phyloP scores from a whole-genome alignment of 2,113 vertebrate species.

The Xiphias gladius region DNA sequence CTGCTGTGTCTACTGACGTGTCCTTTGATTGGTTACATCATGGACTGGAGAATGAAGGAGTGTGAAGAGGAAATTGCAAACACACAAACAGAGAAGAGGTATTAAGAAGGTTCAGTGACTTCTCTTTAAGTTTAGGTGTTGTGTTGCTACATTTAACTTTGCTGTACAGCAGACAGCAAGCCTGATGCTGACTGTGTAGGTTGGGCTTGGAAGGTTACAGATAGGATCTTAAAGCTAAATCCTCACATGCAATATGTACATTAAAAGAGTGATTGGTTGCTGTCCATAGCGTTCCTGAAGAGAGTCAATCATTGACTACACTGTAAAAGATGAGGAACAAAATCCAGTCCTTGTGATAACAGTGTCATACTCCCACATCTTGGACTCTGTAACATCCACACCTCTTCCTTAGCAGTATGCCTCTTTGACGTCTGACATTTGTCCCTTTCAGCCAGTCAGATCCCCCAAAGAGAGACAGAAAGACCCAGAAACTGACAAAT shows the following conservation, averaged over 20 bases:
- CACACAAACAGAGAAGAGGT: conserved; percentile 44
- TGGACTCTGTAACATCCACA: not conserved
- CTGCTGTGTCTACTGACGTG: conserved; percentile 89
- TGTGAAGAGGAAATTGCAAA: conserved; percentile 71
- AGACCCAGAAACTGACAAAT: conserved; percentile 90
- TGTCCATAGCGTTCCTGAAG: not conserved
- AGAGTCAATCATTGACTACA: not conserved
- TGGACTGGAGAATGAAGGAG: conserved; percentile 89
- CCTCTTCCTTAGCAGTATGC: not conserved
- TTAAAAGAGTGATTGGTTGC: not conserved
- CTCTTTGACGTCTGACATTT: conserved; percentile 26
- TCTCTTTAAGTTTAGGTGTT: not conserved
- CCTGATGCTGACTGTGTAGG: no score
- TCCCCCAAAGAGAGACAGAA: conserved; percentile 79
- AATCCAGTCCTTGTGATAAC: not conserved
- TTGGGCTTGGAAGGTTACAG: not conserved
- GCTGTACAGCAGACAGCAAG: not conserved
- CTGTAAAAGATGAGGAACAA: not conserved
- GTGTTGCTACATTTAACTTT: not conserved
- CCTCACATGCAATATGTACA: not conserved
- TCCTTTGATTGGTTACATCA: conserved; percentile 91
- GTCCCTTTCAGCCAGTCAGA: conserved; percentile 56
- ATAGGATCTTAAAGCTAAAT: not conserved
- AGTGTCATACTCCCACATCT: not conserved
- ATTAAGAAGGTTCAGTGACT: not conserved